These are phyloP conservation scores for Gobio gobio DNA, from an alignment of 2,113 vertebrate species.

Conservation along the genomic window DNA sequence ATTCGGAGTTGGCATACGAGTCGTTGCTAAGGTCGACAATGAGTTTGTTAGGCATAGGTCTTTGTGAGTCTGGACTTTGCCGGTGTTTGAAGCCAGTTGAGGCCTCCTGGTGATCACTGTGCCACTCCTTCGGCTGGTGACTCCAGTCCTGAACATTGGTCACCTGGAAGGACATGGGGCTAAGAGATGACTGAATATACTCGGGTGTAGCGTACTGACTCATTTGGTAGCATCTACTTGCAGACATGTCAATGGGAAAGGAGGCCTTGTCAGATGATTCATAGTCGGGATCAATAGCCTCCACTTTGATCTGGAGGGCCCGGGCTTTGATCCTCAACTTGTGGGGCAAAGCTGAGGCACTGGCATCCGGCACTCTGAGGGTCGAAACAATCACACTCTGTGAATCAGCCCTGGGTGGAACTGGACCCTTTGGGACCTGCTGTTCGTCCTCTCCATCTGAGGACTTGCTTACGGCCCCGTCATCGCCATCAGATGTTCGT, in stretches of 20 bases:
- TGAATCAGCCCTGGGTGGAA: constrained; percentile 79
- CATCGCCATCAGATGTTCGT: constrained; percentile 87
- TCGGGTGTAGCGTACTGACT: constrained; percentile 71
- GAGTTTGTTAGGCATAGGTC: constrained; percentile 53
- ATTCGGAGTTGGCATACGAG: constrained; percentile 78
- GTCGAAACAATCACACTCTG: constrained; percentile 81
- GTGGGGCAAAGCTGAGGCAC: constrained; percentile 90
- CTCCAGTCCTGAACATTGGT: constrained; percentile 89
- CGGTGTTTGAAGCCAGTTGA: constrained; percentile 74
- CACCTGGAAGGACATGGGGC: constrained; percentile 89
- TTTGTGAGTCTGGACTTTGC: constrained; percentile 50
- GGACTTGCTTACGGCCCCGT: constrained; percentile 85
- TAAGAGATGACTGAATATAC: constrained; percentile 75
- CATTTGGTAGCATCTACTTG: constrained; percentile 76
- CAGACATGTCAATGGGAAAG: constrained; percentile 76
- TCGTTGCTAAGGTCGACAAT: constrained; percentile 74
- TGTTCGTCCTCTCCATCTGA: constrained; percentile 96
- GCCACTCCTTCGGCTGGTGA: constrained; percentile 85
- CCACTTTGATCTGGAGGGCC: constrained; percentile 90
- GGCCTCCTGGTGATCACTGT: constrained; percentile 78
- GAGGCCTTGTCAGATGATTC: constrained; percentile 82
- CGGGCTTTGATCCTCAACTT: constrained; percentile 94
- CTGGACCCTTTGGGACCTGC: constrained; percentile 90
- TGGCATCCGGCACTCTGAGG: constrained; percentile 88
- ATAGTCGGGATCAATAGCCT: constrained; percentile 86